phyloP scores from a whole-genome alignment of 2,113 vertebrate genomes.

The Himantopus leucocephalus region DNA sequence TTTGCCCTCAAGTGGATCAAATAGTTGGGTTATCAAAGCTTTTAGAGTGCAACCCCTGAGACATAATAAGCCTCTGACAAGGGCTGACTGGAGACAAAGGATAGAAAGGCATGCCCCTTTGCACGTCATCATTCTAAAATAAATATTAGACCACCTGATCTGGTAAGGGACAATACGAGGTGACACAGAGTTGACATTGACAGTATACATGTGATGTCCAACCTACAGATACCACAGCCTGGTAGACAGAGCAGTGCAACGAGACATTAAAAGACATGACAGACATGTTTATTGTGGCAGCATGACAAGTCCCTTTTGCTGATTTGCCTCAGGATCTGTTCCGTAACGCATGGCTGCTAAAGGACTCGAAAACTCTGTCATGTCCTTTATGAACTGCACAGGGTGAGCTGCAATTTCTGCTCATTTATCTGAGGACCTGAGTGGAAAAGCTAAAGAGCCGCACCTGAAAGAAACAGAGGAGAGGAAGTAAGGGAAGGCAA shows the following conservation, averaged over 20 bases:
- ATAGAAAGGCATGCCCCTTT: neutral
- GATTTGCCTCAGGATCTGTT: slow-evolving; percentile 1
- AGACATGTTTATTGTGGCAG: neutral
- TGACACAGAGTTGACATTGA: neutral
- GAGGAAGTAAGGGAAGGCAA: neutral
- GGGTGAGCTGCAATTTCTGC: neutral
- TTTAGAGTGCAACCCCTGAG: neutral
- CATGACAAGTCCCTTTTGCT: neutral
- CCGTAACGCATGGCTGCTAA: neutral
- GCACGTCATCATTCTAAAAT: neutral
- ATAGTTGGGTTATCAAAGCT: neutral
- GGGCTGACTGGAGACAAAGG: neutral
- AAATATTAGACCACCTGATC: neutral
- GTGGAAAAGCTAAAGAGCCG: neutral
- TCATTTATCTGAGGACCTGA: neutral
- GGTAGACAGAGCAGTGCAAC: neutral
- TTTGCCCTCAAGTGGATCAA: neutral
- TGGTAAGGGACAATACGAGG: neutral
- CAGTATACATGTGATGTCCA: neutral
- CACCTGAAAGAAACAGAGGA: neutral
- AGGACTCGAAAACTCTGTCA: neutral
- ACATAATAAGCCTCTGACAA: neutral
- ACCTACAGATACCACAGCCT: neutral
- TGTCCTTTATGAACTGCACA: neutral
- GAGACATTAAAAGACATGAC: neutral